These are phyloP conservation scores for Poeciliopsis occidentalis DNA, from an alignment of 2,113 vertebrate genomes.

Conservation along the genomic window DNA sequence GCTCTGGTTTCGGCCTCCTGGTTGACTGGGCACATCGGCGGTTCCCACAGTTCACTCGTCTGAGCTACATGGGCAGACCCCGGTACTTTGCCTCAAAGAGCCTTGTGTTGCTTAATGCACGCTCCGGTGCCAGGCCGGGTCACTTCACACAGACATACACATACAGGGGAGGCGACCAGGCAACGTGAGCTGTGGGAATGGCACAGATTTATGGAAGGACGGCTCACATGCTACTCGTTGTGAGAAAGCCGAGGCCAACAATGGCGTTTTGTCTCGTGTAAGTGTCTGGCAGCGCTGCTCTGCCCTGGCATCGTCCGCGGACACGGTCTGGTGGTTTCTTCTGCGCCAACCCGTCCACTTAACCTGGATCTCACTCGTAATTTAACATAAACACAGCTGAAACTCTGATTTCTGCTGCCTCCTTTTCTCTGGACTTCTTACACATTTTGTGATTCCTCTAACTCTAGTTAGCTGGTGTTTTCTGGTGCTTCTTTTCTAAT, in stretches of 20 bases:
- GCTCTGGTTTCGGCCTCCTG: conserved; percentile 72
- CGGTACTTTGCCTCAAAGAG: conserved; percentile 74
- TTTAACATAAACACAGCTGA: too few species aligned
- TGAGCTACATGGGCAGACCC: conserved; percentile 63
- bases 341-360: too few species aligned
- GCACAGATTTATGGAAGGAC: conserved; percentile 67
- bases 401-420: too few species aligned
- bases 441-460: not conserved
- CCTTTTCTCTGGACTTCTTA: too few species aligned
- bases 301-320: conserved; percentile 27
- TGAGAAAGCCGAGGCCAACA: conserved; percentile 68
- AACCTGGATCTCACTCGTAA: conserved; percentile 9
- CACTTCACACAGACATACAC: conserved; percentile 60
- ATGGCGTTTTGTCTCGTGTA: conserved; percentile 81
- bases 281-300: conserved; percentile 78
- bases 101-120: conserved; percentile 72
- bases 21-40: conserved; percentile 64
- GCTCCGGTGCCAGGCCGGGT: conserved; percentile 29
- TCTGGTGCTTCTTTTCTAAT: conserved; percentile 13
- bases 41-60: conserved; percentile 80
- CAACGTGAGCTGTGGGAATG: conserved; percentile 72
- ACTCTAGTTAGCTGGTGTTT: not conserved
- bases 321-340: conserved; percentile 29
- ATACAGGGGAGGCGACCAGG: conserved; percentile 60
- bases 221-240: conserved; percentile 78